A percentile compares a stretch with the other conserved stretches of the same genome.
phyloP scores from a whole-genome alignment of 2,797 vertebrate species.

The Lacerta bilineata region DNA sequence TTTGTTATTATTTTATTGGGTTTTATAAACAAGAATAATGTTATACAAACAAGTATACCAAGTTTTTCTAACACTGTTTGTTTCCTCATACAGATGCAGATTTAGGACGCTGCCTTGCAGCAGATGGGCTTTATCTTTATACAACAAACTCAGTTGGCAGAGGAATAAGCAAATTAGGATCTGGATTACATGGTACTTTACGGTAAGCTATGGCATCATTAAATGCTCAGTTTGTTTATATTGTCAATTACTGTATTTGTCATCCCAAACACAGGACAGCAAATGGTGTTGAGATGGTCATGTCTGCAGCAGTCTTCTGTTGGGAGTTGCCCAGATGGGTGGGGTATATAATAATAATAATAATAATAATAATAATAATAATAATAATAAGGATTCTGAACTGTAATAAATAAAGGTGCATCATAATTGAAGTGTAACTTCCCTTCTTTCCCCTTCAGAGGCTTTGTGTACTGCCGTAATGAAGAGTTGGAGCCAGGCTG shows the following conservation, averaged over 20 bases:
- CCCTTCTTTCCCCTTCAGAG: slow-evolving; percentile 78
- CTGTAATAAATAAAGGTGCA: not conserved
- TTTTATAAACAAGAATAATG: too few species aligned
- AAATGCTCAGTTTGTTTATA: slow-evolving; percentile 2
- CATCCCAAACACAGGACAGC: not conserved
- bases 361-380: too few species aligned
- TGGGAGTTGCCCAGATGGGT: too few species aligned
- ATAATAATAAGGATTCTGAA: too few species aligned
- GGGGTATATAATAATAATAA: too few species aligned
- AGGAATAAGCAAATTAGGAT: slow-evolving; percentile 97
- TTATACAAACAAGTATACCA: too few species aligned
- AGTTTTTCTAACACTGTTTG: not conserved
- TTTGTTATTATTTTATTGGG: too few species aligned
- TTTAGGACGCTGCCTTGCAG: slow-evolving; percentile 95
- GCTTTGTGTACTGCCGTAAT: slow-evolving; percentile 97
- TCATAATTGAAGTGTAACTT: not conserved
- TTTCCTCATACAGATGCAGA: slow-evolving; percentile 88
- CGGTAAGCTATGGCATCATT: slow-evolving; percentile 84
- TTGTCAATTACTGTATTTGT: not conserved
- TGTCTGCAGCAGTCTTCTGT: not conserved
- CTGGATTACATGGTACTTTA: slow-evolving; percentile 96
- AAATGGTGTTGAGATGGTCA: not conserved
- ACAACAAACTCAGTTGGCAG: slow-evolving; percentile 97
- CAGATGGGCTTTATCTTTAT: slow-evolving; percentile 97
- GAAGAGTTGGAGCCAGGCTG: slow-evolving; percentile 97